Evolutionary conservation across 2,797 vertebrate genomes (phyloP), one percentile per base, ranked within the genome.

Genomic region (Lutjanus argentimaculatus): DNA sequence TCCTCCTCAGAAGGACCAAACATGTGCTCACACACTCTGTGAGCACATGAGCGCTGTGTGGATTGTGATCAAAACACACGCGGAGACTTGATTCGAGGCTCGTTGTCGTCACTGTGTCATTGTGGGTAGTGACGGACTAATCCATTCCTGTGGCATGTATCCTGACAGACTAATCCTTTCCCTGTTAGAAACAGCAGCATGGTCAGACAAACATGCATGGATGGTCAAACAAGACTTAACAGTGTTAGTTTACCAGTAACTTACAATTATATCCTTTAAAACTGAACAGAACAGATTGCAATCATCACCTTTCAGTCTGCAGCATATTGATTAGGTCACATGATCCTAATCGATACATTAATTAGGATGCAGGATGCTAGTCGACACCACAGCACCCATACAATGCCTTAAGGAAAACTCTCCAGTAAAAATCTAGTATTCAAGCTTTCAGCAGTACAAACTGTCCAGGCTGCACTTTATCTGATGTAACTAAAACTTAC

Each of bases 351-450:
- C 49, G 42, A 19, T 25, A 64, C 16, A 9, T 65, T 42, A 25
- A 51, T 45, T 67, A 67, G 67, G 75, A 59, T 45, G 58, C 73
- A 70, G 72, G 57, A 76, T 49, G 58, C 53, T 62, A 12, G 63
- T 82, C 42, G 45, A 17, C 61, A 75, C 65, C 61, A 75, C 22
- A 68, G 75, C 77, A 75, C 61, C 82, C 63, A 52, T 72, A 61
- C 65, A 85, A 89, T 87, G 91, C 89, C 93, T 93, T 92, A 91
- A 88, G 21, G 78, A 71, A 66, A 81, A 58, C 25, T 56, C 43
- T 82, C 25, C 11, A 77, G 71, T 68, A n/a, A 68, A 76, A n/a
- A 66, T 65, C 62, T 62, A 88, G 88, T 85, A 87, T 92, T 89
- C n/a, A 78, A 83, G 71, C 65, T 80, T 80, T 64, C 46, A 80